phyloP scores from a whole-genome alignment of 2,113 vertebrate species.

The Forbesichthys papilliferus region DNA sequence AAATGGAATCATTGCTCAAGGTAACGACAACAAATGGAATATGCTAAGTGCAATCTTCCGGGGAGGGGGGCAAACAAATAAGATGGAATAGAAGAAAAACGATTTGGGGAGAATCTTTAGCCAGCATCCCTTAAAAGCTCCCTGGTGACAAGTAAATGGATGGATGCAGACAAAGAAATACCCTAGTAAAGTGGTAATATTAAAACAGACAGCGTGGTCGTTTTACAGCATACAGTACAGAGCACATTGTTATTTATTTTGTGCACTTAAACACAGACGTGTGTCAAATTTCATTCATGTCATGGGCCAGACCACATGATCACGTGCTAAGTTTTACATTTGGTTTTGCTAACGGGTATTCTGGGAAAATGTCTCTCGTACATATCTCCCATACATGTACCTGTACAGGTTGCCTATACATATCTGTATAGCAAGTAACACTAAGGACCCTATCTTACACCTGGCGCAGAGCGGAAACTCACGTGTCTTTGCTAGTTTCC shows the following conservation, averaged over 20 bases:
- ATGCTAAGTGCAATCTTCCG: constrained; percentile 72
- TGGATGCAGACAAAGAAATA: neutral
- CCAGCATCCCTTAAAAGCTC: constrained; percentile 38
- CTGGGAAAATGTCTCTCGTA: constrained; percentile 18
- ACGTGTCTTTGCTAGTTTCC: no score
- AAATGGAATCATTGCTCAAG: constrained; percentile 81
- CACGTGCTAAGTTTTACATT: no score
- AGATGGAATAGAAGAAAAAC: constrained; percentile 20
- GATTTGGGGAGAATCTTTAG: constrained; percentile 28
- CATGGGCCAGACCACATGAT: no score
- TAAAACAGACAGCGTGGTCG: neutral
- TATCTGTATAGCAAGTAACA: constrained; percentile 77
- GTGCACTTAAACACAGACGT: no score
- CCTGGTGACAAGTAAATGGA: constrained; percentile 4
- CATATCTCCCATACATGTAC: constrained; percentile 17
- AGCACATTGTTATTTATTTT: no score
- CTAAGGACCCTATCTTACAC: no score
- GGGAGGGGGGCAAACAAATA: constrained; percentile 27
- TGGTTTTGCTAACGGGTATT: neutral
- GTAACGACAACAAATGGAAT: constrained; percentile 83
- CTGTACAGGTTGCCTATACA: constrained; percentile 79
- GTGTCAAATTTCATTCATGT: no score
- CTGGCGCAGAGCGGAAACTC: no score
- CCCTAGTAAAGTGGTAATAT: neutral
- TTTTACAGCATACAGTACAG: no score